These are phyloP conservation scores for Pentalonia nigronervosa DNA, from an alignment of 1,140 invertebrate species.

Conservation along the genomic window DNA sequence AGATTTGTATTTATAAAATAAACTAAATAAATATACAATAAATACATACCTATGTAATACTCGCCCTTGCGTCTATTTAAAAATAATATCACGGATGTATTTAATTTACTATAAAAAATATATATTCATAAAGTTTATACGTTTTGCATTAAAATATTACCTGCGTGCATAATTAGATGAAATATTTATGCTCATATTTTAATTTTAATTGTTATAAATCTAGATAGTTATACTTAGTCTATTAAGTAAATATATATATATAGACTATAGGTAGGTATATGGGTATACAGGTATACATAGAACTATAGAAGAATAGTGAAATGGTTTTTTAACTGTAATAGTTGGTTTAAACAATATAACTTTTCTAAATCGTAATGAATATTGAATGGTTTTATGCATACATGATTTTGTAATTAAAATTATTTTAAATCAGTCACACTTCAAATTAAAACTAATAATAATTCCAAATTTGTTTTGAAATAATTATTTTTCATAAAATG, in stretches of 20 bases:
- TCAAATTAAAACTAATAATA: not conserved
- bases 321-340: not conserved
- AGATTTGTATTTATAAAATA: not conserved
- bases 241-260: not conserved
- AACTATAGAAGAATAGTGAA: not conserved
- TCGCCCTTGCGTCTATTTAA: not conserved
- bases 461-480: not conserved
- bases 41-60: not conserved
- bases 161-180: not conserved
- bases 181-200: not conserved
- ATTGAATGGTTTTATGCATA: not conserved
- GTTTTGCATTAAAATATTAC: not conserved
- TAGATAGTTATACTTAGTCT: not conserved
- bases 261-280: too few species aligned
- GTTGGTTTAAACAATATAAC: not conserved
- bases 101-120: not conserved
- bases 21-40: not conserved
- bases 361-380: not conserved
- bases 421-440: not conserved
- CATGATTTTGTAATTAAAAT: not conserved
- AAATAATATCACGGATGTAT: not conserved
- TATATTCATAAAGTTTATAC: not conserved
- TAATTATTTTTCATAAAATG: not conserved
- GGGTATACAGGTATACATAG: too few species aligned
- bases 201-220: not conserved